Conservation (phyloP, 2,888 invertebrate genomes). For the Orchesellides sinensis region DNA sequence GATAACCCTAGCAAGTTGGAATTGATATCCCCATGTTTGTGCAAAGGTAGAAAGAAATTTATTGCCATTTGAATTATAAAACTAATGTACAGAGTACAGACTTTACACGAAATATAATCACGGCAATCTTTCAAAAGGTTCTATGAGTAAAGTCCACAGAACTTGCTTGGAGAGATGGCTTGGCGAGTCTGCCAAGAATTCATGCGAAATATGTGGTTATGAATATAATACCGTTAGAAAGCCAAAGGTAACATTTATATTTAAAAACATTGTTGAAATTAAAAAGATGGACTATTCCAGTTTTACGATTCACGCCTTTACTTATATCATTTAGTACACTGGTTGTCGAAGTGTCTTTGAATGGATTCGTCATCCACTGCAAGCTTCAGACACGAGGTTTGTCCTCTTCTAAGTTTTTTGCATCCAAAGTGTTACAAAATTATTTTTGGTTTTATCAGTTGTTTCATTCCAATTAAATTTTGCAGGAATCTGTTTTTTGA, state of each 20-base stretch:
- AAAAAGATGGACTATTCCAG: neutral
- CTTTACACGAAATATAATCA: too few relatives aligned
- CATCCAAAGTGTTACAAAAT: slow-evolving; percentile 6
- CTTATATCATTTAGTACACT: slow-evolving; percentile 57
- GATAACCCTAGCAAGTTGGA: slow-evolving; percentile 72
- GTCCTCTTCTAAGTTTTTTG: neutral
- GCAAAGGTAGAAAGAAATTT: slow-evolving; percentile 74
- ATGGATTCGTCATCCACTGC: slow-evolving; percentile 71
- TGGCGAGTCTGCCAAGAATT: slow-evolving; percentile 71
- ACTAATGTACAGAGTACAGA: too few relatives aligned
- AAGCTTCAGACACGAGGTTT: slow-evolving; percentile 69
- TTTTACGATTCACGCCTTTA: neutral
- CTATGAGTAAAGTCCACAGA: slow-evolving; percentile 74
- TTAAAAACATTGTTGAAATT: neutral
- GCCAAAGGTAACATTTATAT: slow-evolving; percentile 64
- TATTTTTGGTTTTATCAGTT: neutral
- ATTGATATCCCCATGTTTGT: slow-evolving; percentile 72
- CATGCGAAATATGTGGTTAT: slow-evolving; percentile 69
- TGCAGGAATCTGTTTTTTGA: slow-evolving; percentile 77
- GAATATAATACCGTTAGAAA: slow-evolving; percentile 68
- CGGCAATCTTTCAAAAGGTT: slow-evolving; percentile 55
- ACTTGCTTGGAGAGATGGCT: slow-evolving; percentile 73
- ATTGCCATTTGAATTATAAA: neutral
- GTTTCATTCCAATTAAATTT: neutral
- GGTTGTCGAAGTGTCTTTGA: slow-evolving; percentile 65